These are phyloP conservation scores for Ophion ventricosus DNA, from an alignment of 2,888 invertebrate species.

Conservation along the genomic window DNA sequence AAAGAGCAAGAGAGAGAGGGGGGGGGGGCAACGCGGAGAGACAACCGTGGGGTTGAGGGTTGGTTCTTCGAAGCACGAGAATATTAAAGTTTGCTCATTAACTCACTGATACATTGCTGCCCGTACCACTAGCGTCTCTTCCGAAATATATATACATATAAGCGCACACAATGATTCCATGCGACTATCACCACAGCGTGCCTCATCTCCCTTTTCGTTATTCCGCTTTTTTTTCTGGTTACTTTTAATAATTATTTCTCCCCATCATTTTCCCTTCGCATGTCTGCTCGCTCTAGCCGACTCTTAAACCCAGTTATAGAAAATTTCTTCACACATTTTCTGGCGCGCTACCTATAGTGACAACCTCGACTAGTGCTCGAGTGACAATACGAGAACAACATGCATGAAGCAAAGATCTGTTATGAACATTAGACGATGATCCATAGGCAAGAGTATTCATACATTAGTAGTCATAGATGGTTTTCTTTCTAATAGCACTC, in stretches of 20 bases:
- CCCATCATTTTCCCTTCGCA: slow-evolving; percentile 17
- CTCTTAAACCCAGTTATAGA: slow-evolving; percentile 61
- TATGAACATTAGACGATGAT: slow-evolving; percentile 1
- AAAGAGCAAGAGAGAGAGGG: slow-evolving; percentile 61
- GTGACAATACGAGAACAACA: slow-evolving; percentile 52
- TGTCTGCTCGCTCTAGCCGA: slow-evolving; percentile 34
- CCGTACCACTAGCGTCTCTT: slow-evolving; percentile 56
- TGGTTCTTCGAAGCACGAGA: slow-evolving; percentile 67
- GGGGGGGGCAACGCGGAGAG: slow-evolving; percentile 52
- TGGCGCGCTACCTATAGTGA: slow-evolving; percentile 3
- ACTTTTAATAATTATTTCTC: slow-evolving; percentile 26
- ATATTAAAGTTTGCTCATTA: slow-evolving; percentile 79
- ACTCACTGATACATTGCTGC: slow-evolving; percentile 76
- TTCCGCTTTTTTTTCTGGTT: slow-evolving; percentile 22
- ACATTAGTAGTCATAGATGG: background rate
- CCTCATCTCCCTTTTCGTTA: slow-evolving; percentile 48
- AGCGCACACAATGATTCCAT: slow-evolving; percentile 27
- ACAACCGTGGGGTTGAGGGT: slow-evolving; percentile 60
- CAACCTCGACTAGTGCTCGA: slow-evolving; percentile 41
- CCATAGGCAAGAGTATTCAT: background rate
- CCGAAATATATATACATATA: slow-evolving; percentile 56
- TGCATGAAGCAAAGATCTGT: slow-evolving; percentile 24
- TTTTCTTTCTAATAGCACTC: background rate
- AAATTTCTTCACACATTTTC: slow-evolving; percentile 39
- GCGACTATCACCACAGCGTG: slow-evolving; percentile 49